Evolutionary conservation across 2,888 invertebrate genomes (phyloP), one percentile per base, ranked within the genome.

Genomic region (Andrena bicolor): DNA sequence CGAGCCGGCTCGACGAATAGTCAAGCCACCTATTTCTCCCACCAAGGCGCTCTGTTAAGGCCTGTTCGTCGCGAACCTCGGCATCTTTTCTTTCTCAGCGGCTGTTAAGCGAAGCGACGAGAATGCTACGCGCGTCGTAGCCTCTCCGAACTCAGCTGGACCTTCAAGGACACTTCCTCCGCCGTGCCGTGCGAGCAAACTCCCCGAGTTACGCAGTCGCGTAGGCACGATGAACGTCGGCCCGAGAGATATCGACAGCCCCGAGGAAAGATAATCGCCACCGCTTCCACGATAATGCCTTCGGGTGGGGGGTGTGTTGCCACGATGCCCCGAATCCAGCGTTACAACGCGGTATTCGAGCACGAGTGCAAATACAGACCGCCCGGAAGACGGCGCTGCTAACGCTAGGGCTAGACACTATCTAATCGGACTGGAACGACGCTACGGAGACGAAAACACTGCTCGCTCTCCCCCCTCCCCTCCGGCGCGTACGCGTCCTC

Each of bases 371-470:
- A 58, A 30, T 13, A 58, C 4, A 28, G 28, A 28, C 35, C 20
- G 26, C 28, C 49, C 23, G 69, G 60, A n/a, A 32, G 32, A 51
- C 49, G 10, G 53, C 23, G 63, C 10, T 48, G 10, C 41, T 70
- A 41, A 58, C 10, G 16, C 58, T 64, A 70, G 32, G 6, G 61
- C 49, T 77, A 78, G 20, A 78, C 7, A 78, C 48, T 72, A 72
- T 53, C 74, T 60, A 72, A 78, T 66, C 53, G 49, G 23, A 74
- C 74, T 78, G 41, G 0, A 65, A 65, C 76, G 51, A 61, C 70
- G 65, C 10, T 66, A 32, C 60, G 16, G 35, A 68, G 63, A 58
- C 56, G 63, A 66, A 58, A 63, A 16, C 16, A 5, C 16, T 41
- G 61, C 49, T 61, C 66, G 49, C 30, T 60, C 8, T 10, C 30